Evolutionary conservation across 2,797 vertebrate species (phyloP), one percentile per base, ranked within the genome.

Genomic region (Molossus alvarezi): DNA sequence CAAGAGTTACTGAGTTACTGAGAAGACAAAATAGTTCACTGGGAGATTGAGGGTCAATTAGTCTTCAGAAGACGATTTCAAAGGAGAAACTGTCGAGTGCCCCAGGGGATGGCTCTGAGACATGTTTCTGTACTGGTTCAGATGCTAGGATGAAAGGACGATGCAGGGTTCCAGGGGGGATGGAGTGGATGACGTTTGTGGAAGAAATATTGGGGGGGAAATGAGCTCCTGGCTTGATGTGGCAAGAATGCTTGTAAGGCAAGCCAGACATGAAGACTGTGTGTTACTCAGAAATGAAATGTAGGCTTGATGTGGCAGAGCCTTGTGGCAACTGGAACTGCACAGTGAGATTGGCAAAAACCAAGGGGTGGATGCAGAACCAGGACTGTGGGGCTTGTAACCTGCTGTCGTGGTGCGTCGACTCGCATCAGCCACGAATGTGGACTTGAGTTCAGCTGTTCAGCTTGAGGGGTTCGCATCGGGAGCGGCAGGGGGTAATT

Each of bases 171-270:
- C 88, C 67, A 15, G 67, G 72, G 83, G 62, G 48, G 88, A 91
- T 81, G 87, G 81, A 45, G 14, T 60, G 12, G 60, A 91, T 93
- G 96, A 94, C 17, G 21, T 88, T 91, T 88, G 69, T 91, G 58
- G 89, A 95, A 82, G 94, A 95, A 92, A 62, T 90, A 65, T 17
- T 94, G 79, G 87, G 67, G 62, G 71, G 77, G 69, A 79, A 96
- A 95, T 88, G 91, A 96, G 55, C 73, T 93, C 64, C 67, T 77
- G 91, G 89, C 93, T 97, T 91, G 94, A 95, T 86, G 81, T 95
- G 94, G 96, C 80, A 41, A 95, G 91, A 76, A 93, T 71, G 90
- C 89, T 93, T 23, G 0, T 62, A 27, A 65, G 89, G 77, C 75
- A 45, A 72, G 60, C 77, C 75, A 76, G 72, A 72, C 86, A 45